Evolutionary conservation across 2,888 invertebrate species (phyloP), one percentile per base, ranked within the genome.

Genomic region (Volucella inanis): DNA sequence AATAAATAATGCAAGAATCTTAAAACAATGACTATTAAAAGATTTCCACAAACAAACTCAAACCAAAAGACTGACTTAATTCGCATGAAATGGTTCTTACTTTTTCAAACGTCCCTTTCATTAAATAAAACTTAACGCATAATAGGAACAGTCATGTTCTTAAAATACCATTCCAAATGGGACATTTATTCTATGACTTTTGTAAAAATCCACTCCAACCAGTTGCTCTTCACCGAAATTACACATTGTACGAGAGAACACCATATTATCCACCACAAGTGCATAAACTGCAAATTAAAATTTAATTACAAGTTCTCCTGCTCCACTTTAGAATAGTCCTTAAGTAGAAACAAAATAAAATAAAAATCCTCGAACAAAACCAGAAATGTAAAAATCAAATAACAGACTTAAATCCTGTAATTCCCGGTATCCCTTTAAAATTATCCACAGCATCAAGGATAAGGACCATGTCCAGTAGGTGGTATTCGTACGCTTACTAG

Each of bases 261-360:
- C 38, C 55, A 31, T 49, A 68, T 68, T 68, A 70, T 70, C n/a
- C 54, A 22, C 62, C 77, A 70, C 62, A 78, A 64, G 62, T 70
- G 70, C 70, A 78, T 78, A 70, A 49, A 70, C 70, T 64, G 22
- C 62, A 18, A 70, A 70, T 78, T 78, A 70, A 70, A 78, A 70
- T 70, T 71, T 78, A 78, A 78, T 78, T 78, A 78, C 77, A 64
- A 43, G 31, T 31, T 31, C 31, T 49, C 57, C 14, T 62, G 18
- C 43, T 55, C 55, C 50, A 64, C 62, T 77, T 70, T 14, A 55
- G 39, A 47, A 14, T 38, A 61, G 59, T 50, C 31, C 9, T 14
- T 14, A 14, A 6, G 52, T 12, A n/a, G 18, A 12, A 3, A 43
- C 18, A 54, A 18, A 38, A 39, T 10, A 38, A n/a, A 52, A 74